These are phyloP conservation scores for Cisticola juncidis DNA, from an alignment of 2,113 vertebrate genomes.

Conservation along the genomic window DNA sequence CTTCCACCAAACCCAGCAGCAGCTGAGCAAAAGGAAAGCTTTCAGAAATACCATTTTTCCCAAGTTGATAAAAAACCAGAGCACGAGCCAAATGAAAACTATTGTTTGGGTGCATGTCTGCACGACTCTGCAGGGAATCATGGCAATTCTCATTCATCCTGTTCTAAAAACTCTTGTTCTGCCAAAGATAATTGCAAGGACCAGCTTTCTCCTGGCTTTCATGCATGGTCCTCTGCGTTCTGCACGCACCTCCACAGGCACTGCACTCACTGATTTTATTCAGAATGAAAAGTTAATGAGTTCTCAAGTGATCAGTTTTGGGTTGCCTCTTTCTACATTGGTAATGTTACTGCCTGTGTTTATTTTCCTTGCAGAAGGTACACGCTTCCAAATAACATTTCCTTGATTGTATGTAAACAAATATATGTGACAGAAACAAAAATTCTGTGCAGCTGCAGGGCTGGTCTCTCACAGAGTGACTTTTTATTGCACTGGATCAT, in stretches of 20 bases:
- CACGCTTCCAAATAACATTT: background rate
- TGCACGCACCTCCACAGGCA: background rate
- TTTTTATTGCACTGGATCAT: background rate
- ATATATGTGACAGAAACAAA: background rate
- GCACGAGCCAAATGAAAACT: background rate
- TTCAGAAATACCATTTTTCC: background rate
- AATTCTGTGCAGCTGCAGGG: background rate
- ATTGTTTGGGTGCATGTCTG: conserved; percentile 26
- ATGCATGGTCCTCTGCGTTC: background rate
- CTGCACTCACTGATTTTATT: background rate
- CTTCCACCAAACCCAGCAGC: background rate
- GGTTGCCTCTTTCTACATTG: background rate
- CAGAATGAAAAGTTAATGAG: background rate
- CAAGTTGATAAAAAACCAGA: conserved; percentile 3
- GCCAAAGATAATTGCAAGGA: background rate
- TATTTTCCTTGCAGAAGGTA: background rate
- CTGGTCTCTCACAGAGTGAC: background rate
- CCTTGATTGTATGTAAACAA: background rate
- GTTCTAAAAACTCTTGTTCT: background rate
- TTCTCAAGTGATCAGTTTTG: background rate
- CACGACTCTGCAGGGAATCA: background rate
- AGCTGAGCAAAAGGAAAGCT: background rate
- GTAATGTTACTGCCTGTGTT: background rate
- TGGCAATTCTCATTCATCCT: background rate
- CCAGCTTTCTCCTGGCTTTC: background rate